Evolutionary conservation across 2,797 vertebrate genomes (phyloP), one percentile per base, ranked within the genome.

Genomic region (Scolopax bukidnonensis): DNA sequence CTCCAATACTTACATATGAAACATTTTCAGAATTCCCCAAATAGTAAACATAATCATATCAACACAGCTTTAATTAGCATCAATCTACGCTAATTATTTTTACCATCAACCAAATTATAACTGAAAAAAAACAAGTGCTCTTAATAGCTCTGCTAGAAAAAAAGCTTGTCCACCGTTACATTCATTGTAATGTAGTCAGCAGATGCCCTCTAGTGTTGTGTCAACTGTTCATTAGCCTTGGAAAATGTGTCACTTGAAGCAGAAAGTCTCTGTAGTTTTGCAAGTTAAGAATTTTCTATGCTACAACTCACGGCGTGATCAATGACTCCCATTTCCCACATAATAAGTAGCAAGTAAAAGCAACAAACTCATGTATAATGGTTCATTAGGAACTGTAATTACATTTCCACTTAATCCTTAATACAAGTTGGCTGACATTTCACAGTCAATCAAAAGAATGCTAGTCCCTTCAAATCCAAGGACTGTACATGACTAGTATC

Each of bases 171-270:
- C 40, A 69, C 67, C 5, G 11, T 23, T 33, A 23, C 51, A 27
- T n/a, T n/a, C 78, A 17, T 10, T 21, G 85, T 79, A 92, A 87
- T 28, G 61, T 27, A 95, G 83, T 47, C 92, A 75, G 84, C 59
- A 96, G 92, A 91, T 89, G 95, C 97, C 97, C 97, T 96, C 96
- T 97, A 84, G 97, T 20, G 91, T 93, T 82, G 78, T 71, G 83
- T 84, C 82, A 89, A 36, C 63, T 68, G 41, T 47, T 94, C 85
- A 94, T 93, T 84, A 84, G 88, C 64, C 54, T 36, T 43, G 24
- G 64, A 53, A 59, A 93, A 59, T 4, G 60, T 40, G 68, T 65
- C 80, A 70, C 50, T 85, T 45, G 33, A 53, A 89, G 77, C 17
- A 79, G 53, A 79, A 56, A 11, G n/a, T 59, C 87, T 89, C 85